Conservation (phyloP, 2,113 vertebrate genomes). For the Dunckerocampus dactyliophorus region DNA sequence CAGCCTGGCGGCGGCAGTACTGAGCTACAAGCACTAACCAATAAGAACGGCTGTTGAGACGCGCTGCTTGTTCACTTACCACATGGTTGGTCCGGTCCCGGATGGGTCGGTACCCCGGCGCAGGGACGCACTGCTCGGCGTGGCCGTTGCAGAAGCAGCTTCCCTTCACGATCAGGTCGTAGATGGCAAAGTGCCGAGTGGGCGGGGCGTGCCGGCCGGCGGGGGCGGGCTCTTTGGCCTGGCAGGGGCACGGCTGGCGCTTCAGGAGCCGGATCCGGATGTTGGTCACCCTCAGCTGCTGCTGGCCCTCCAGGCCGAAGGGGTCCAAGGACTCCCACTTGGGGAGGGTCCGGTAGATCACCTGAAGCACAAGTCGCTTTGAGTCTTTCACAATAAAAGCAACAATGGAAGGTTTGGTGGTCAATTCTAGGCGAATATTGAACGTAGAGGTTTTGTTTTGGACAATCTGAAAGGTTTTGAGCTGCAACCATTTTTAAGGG, state of each 20-base stretch:
- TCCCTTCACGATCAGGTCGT: conserved; percentile 93
- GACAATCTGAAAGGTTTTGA: too few relatives aligned
- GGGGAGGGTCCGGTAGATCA: conserved; percentile 88
- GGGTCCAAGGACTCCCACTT: conserved; percentile 81
- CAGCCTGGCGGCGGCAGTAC: background rate
- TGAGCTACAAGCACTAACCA: background rate
- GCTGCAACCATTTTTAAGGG: too few relatives aligned
- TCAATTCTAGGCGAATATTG: too few relatives aligned
- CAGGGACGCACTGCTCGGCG: conserved; percentile 83
- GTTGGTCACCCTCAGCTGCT: conserved; percentile 88
- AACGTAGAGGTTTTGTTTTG: too few relatives aligned
- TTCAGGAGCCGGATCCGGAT: conserved; percentile 82
- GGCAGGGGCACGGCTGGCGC: conserved; percentile 84
- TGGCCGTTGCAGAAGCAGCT: conserved; percentile 96
- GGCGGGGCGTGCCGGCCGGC: conserved; percentile 28
- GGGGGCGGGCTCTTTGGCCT: conserved; percentile 42
- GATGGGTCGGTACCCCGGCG: conserved; percentile 74
- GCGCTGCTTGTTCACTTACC: conserved; percentile 66
- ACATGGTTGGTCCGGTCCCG: conserved; percentile 74
- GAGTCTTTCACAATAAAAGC: background rate
- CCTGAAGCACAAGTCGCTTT: conserved; percentile 61
- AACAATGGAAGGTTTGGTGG: background rate
- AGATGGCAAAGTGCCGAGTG: conserved; percentile 82
- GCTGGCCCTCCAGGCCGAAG: conserved; percentile 80
- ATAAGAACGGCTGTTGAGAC: too few relatives aligned